Base-by-base conservation (phyloP, 2,113 vertebrate species). In the Ciconia stormi region DNA sequence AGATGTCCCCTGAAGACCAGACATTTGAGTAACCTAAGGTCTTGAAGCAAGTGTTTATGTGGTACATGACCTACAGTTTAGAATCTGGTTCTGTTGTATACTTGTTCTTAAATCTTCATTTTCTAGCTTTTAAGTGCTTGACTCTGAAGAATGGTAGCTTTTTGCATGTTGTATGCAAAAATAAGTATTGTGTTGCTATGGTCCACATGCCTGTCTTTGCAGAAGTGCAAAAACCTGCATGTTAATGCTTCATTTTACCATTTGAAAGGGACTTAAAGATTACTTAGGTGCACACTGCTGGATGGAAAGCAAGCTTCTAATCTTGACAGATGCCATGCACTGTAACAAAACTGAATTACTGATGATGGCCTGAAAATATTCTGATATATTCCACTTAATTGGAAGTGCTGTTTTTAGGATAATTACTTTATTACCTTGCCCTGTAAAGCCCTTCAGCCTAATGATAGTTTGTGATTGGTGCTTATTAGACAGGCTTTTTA, bases 401-500 rank as follows among this genome's bases (percentile, higher is more conserved):
- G 32, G 36, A 27, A 15, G 38, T 21, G 38, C 27, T 62, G 29
- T 0, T 65, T 84, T 73, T 22, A 66, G 56, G 22, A 4, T 52
- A 36, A 14, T 44, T 55, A 19, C 46, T 82, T 42, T 71, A 21
- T 59, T 72, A 26, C 27, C 9, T 93, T 1, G 1, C 44, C 56
- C 18, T n/a, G 38, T 47, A 27, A 47, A 63, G 34, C 44, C 32
- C 52, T 73, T 67, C 27, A 50, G 11, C 13, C 46, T 89, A 16
- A 71, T 21, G 38, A 4, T 30, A 46, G 18, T n/a, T 36, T 2
- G 3, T 34, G 76, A 7, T 22, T 25, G 20, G 8, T 30, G 36
- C 2, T 4, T 59, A 20, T 49, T 36, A 71, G 46, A 9, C 0
- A 0, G 25, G 26, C 26, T 80, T 42, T 69, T 40, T 22, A 30